phyloP scores from a whole-genome alignment of 2,888 invertebrate genomes.

The Brachylomia viminalis region DNA sequence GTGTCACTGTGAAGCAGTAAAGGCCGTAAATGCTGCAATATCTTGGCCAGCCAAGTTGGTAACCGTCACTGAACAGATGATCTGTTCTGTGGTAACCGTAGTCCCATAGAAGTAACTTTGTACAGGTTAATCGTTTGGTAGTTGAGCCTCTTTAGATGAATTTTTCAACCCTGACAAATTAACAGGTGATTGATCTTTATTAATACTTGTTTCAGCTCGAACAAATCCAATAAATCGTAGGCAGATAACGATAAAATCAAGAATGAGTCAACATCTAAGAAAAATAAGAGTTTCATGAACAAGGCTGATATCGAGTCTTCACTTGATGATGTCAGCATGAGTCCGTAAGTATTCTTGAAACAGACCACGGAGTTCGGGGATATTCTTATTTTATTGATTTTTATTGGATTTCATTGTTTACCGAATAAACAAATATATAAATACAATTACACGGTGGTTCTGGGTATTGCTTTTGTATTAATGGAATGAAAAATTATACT shows the following conservation, averaged over 20 bases:
- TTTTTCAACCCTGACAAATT: not conserved
- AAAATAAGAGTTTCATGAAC: conserved; percentile 38
- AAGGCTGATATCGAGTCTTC: conserved; percentile 23
- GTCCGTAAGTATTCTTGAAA: conserved; percentile 28
- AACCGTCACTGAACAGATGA: too few species aligned
- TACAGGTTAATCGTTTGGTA: not conserved
- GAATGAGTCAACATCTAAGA: conserved; percentile 31
- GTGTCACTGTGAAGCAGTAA: not conserved
- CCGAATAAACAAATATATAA: conserved; percentile 14
- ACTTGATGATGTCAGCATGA: conserved; percentile 40
- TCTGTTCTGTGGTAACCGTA: not conserved
- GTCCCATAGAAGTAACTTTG: not conserved
- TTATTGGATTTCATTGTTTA: conserved; percentile 34
- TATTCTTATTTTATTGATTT: conserved; percentile 26
- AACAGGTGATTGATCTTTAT: conserved; percentile 13
- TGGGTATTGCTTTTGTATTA: not conserved
- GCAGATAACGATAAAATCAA: conserved; percentile 15
- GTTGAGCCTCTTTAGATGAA: not conserved
- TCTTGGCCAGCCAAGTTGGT: not conserved
- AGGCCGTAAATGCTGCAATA: not conserved
- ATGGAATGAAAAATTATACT: not conserved
- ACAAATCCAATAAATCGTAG: conserved; percentile 13
- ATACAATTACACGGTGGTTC: conserved; percentile 1
- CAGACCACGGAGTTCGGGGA: conserved; percentile 1
- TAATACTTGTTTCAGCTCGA: not conserved